phyloP scores from a whole-genome alignment of 2,113 vertebrate species.

The Albula goreensis region DNA sequence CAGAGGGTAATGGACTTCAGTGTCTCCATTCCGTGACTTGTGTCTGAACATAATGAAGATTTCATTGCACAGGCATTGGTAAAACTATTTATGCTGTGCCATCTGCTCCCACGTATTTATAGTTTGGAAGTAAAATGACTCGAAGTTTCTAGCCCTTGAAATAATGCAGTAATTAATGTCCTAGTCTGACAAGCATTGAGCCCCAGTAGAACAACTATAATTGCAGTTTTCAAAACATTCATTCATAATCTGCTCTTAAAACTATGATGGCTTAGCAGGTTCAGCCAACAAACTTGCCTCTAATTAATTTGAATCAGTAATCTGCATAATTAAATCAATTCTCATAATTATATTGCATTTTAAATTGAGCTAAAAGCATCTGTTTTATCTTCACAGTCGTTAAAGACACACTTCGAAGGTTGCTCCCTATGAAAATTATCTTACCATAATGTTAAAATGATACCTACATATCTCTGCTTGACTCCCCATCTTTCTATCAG shows the following conservation, averaged over 20 bases:
- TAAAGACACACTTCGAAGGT: neutral
- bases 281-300: conserved; percentile 51
- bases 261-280: conserved; percentile 41
- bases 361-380: conserved; percentile 43
- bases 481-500: too few relatives aligned
- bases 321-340: conserved; percentile 61
- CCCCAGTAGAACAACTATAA: conserved; percentile 40
- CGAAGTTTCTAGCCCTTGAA: conserved; percentile 21
- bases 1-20: neutral
- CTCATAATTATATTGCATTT: conserved; percentile 41
- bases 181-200: conserved; percentile 34
- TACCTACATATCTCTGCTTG: neutral
- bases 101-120: neutral
- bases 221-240: conserved; percentile 47
- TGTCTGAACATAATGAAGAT: neutral
- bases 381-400: conserved; percentile 28
- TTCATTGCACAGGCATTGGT: neutral
- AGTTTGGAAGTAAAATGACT: conserved; percentile 23
- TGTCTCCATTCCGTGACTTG: neutral
- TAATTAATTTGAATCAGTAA: conserved; percentile 54
- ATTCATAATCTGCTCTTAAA: conserved; percentile 39
- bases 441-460: neutral
- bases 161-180: conserved; percentile 47
- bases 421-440: neutral
- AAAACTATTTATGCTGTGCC: neutral